These are phyloP conservation scores for Axis porcinus DNA, from an alignment of 2,113 vertebrate species.

Conservation along the genomic window DNA sequence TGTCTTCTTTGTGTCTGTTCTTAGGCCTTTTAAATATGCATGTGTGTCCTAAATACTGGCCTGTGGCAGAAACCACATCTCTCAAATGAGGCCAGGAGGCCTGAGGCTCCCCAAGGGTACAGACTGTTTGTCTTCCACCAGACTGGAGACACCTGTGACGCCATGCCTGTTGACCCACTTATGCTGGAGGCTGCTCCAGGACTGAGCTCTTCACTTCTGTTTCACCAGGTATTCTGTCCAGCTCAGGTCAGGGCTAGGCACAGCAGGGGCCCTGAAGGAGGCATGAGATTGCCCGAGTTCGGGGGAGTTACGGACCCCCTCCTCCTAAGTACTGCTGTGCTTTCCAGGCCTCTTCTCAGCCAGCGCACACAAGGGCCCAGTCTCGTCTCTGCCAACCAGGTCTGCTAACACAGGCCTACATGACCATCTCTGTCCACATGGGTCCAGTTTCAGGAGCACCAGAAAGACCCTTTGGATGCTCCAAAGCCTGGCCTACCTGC, in stretches of 20 bases:
- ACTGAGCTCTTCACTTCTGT: neutral
- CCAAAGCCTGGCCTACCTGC: neutral
- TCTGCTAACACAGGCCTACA: neutral
- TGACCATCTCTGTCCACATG: neutral
- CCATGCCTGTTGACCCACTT: neutral
- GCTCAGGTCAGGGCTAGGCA: neutral
- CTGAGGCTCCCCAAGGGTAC: neutral
- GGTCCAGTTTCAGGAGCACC: neutral
- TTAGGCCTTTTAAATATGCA: constrained; percentile 52
- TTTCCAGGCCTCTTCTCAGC: neutral
- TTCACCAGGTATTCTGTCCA: neutral
- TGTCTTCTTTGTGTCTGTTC: constrained; percentile 60
- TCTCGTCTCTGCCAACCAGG: neutral
- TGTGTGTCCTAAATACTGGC: constrained; percentile 55
- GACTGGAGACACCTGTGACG: constrained; percentile 15
- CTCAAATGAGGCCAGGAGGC: constrained; percentile 50
- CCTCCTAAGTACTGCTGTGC: neutral
- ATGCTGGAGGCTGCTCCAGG: neutral
- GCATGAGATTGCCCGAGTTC: neutral
- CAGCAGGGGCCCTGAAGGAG: no score
- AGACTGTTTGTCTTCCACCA: constrained; percentile 11
- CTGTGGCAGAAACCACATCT: constrained; percentile 42
- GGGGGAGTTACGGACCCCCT: neutral
- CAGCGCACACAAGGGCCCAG: neutral
- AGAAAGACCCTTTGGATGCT: neutral